Evolutionary conservation across 2,113 vertebrate genomes (phyloP), one percentile per base, ranked within the genome.

Genomic region (Mastomys coucha): DNA sequence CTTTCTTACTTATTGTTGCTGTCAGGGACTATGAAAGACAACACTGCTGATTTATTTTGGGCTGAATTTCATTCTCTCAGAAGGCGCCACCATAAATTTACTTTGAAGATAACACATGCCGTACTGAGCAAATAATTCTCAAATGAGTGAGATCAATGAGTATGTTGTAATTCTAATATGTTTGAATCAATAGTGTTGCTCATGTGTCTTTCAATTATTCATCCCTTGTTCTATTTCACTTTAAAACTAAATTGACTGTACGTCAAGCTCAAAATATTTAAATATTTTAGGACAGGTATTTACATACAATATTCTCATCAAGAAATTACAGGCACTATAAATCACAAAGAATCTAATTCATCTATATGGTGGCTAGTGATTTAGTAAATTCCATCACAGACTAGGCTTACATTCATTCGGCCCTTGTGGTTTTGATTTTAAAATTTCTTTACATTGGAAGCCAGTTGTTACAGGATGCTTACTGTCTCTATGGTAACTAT

Each of bases 1-100:
- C 31, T 76, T 91, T 42, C 13, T 42, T 86, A 96, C 49, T 96
- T 93, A 82, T 95, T 97, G 49, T 95, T 97, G 60, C 60, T 97
- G 80, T 97, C 42, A 94, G 88, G 92, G 53, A 69, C 98, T 95
- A 87, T 97, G n/a, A 95, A 84, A 94, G 53, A 69, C 98, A 97
- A 97, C 82, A 95, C 36, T 95, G 53, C 26, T 93, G 49, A 97
- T 98, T 97, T 98, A 97, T 94, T 97, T 36, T 28, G 89, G 65
- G 72, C 42, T 97, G 63, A 65, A 96, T 98, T 98, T 97, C 77
- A 85, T 19, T 93, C 12, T 88, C 81, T 96, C 89, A 97, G 95
- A 92, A 97, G 94, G 73, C 65, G n/a, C 72, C 76, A 96, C 72
- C 76, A 96, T 42, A 93, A 85, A 91, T 97, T 72, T 97, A 80